Evolutionary conservation across 2,797 vertebrate species (phyloP), one percentile per base, ranked within the genome.

Genomic region (Tapera naevia): DNA sequence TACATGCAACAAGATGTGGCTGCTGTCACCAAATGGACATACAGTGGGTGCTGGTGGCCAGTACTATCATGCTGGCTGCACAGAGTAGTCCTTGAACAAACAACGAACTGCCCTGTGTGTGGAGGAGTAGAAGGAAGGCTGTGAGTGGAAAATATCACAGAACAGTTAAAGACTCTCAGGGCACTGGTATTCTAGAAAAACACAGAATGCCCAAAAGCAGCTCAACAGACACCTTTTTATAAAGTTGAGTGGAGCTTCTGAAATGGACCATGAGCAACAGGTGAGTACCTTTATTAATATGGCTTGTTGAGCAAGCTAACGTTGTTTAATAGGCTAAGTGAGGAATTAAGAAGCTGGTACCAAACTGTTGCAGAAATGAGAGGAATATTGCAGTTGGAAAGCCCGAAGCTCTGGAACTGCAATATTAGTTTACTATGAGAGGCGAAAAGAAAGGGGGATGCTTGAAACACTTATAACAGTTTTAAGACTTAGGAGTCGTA

Each of bases 11-110:
- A 27, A 50, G 48, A 35, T 35, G 53, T 58, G 43, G 62, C 71
- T 80, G 22, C 37, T 61, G 28, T 87, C 56, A 45, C 50, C 1
- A 0, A 21, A 10, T 3, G 24, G 48, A 17, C n/a, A 0, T 17
- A 2, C 15, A 1, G 7, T 25, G 24, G 41, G 43, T 74, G 64
- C 25, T 53, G 71, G 48, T 10, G 11, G 60, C 19, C 41, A 37
- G 12, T 62, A 5, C 22, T 25, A 0, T 27, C 46, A 10, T 8
- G 4, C 48, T 45, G 10, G 22, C 64, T 80, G 27, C 5, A 2
- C 3, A 39, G 60, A 35, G 35, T 7, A 33, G 17, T 35, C 27
- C n/a, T 61, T 33, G 37, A 46, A 37, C 21, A 50, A 46, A 51
- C 64, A 62, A 46, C 43, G 18, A 33, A 32, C 19, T 65, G 24